phyloP scores from a whole-genome alignment of 92 coral and sea anemone species.

The Heteractis magnifica region DNA sequence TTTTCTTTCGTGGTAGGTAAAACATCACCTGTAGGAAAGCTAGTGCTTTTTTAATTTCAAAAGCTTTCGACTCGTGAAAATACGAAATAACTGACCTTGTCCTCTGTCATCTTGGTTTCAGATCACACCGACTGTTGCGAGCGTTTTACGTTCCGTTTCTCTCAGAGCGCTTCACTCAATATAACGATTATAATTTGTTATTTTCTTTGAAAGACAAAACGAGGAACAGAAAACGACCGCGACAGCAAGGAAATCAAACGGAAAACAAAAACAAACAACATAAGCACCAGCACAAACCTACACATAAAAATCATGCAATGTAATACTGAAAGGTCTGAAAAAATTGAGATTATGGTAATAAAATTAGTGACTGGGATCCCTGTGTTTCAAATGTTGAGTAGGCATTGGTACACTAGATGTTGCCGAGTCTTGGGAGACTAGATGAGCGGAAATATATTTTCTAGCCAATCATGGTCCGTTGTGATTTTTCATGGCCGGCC shows the following conservation, averaged over 20 bases:
- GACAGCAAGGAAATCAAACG: neutral
- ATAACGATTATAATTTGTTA: conserved; percentile 70
- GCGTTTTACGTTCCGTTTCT: conserved; percentile 88
- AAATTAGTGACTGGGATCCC: no score
- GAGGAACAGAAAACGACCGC: neutral
- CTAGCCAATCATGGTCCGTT: no score
- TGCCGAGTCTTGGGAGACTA: no score
- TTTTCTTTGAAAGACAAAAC: conserved; percentile 60
- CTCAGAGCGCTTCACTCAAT: conserved; percentile 70
- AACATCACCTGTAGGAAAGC: no score
- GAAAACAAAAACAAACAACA: neutral
- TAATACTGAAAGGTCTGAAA: neutral
- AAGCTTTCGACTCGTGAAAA: neutral
- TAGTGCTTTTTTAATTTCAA: no score
- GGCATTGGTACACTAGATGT: no score
- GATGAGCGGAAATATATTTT: no score
- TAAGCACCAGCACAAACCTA: neutral
- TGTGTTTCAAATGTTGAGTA: no score
- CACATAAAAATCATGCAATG: neutral
- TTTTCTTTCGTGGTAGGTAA: neutral
- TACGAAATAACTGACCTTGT: neutral
- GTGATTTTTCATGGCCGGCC: no score
- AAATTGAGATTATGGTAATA: no score
- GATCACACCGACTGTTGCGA: conserved; percentile 81
- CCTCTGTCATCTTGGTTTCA: conserved; percentile 26